These are phyloP conservation scores for Ooceraea biroi DNA, from an alignment of 1,140 invertebrate genomes.

Conservation along the genomic window DNA sequence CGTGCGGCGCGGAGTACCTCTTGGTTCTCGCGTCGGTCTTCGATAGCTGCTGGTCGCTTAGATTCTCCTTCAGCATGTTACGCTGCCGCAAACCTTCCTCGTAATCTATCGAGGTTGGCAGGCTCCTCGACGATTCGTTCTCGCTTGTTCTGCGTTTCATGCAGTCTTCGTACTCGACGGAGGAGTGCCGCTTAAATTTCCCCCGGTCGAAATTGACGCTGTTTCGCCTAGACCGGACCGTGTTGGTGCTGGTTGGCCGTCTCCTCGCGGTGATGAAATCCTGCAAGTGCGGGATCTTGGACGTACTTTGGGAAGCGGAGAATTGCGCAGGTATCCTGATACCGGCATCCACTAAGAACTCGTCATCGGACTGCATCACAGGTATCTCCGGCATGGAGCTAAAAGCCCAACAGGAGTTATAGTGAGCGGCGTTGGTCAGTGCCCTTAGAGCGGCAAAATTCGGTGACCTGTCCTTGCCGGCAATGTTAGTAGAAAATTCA, in stretches of 20 bases:
- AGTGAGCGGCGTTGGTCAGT: slow-evolving; percentile 75
- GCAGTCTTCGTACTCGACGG: slow-evolving; percentile 80
- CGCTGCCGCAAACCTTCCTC: slow-evolving; percentile 72
- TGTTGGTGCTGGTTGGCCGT: slow-evolving; percentile 61
- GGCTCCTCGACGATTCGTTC: slow-evolving; percentile 58
- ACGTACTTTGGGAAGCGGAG: slow-evolving; percentile 76
- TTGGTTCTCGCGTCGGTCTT: slow-evolving; percentile 69
- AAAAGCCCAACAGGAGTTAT: slow-evolving; percentile 84
- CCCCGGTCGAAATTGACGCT: slow-evolving; percentile 69
- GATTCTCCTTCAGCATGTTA: slow-evolving; percentile 64
- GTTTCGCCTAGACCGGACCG: slow-evolving; percentile 52
- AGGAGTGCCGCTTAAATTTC: slow-evolving; percentile 76
- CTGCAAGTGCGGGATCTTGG: slow-evolving; percentile 82
- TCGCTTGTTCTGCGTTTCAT: slow-evolving; percentile 72
- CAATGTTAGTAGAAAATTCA: slow-evolving; percentile 69
- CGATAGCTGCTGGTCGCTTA: slow-evolving; percentile 54
- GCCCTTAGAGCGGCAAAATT: slow-evolving; percentile 68
- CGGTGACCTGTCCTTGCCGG: slow-evolving; percentile 68
- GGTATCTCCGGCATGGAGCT: slow-evolving; percentile 84
- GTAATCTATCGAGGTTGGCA: slow-evolving; percentile 77
- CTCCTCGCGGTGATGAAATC: slow-evolving; percentile 79
- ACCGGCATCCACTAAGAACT: slow-evolving; percentile 87
- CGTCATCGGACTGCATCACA: slow-evolving; percentile 82
- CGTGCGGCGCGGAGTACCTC: slow-evolving; percentile 63
- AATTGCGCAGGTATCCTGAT: slow-evolving; percentile 84